Evolutionary conservation across 2,113 vertebrate genomes (phyloP), one percentile per base, ranked within the genome.

Genomic region (Nothocercus nigrocapillus): DNA sequence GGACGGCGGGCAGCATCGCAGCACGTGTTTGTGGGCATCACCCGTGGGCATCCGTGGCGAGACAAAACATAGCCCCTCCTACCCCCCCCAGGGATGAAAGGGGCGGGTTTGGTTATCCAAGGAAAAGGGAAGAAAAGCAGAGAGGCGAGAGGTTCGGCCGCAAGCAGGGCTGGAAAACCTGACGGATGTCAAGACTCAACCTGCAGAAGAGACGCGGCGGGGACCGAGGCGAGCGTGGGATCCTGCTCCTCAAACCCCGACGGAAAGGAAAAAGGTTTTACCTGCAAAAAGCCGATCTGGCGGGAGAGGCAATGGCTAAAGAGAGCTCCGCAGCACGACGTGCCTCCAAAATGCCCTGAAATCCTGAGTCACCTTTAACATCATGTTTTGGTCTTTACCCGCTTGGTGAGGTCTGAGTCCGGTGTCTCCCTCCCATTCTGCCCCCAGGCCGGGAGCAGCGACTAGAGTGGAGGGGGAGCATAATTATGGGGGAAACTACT

Each of bases 281-380:
- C 92, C 95, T 94, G 88, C 27, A 5, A 9, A 49, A 49, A 93
- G 92, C 45, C 72, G 82, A 40, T 80, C 72, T 88, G 88, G 70
- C 7, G 2, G 49, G 49, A 24, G 63, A 94, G 59, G 30, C 82
- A 62, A 61, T 11, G 11, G 24, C 51, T 59, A 78, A 82, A 61
- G 34, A 75, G 18, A 87, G 9, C 63, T 93, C 86, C 86, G 25
- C 90, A 78, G 93, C 76, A 14, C 86, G 47, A 62, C 9, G 21
- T 51, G 78, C 82, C 89, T 95, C 74, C 78, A 69, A 82, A 95
- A 96, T 74, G 91, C 94, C 95, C 94, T 80, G 84, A 92, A 95
- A 95, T 95, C 95, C 95, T 95, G 95, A 96, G 95, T 88, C 53
- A 88, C 58, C 74, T 89, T 84, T 64, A 59, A 49, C 47, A 84